These are phyloP conservation scores for Melanocharis versteri DNA, from an alignment of 2,113 vertebrate genomes.

Conservation along the genomic window DNA sequence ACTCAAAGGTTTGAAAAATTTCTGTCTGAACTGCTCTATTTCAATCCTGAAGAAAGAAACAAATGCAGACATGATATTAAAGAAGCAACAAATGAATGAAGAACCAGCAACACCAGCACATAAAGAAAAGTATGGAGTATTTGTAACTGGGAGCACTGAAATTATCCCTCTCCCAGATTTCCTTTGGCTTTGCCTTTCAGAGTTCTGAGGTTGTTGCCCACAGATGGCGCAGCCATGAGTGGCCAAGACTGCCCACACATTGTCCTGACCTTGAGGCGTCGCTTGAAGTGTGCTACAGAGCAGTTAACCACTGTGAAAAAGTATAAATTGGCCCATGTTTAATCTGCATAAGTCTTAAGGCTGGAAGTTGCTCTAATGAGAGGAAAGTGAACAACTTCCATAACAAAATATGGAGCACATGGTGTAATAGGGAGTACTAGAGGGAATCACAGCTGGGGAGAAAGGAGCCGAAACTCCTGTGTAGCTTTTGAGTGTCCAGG, in stretches of 20 bases:
- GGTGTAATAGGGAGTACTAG: background rate
- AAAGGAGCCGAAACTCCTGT: background rate
- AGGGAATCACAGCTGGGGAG: background rate
- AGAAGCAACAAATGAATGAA: background rate
- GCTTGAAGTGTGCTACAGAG: background rate
- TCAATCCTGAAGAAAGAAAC: background rate
- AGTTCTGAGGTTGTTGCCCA: background rate
- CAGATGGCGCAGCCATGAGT: rapidly evolving
- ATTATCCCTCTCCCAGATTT: background rate
- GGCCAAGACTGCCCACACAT: background rate
- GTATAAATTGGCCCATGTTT: background rate
- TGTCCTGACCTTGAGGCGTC: background rate
- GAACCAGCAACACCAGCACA: background rate
- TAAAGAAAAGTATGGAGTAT: background rate
- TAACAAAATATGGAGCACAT: background rate
- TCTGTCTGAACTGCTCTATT: background rate
- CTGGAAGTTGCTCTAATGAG: background rate
- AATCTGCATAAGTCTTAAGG: background rate
- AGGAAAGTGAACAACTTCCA: background rate
- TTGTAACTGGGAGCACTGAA: background rate
- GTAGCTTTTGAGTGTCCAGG: background rate
- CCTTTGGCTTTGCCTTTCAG: background rate
- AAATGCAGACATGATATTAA: background rate
- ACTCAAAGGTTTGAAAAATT: background rate
- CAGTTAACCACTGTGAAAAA: background rate